Base-by-base conservation (phyloP, 2,113 vertebrate genomes). In the Phaethon lepturus region DNA sequence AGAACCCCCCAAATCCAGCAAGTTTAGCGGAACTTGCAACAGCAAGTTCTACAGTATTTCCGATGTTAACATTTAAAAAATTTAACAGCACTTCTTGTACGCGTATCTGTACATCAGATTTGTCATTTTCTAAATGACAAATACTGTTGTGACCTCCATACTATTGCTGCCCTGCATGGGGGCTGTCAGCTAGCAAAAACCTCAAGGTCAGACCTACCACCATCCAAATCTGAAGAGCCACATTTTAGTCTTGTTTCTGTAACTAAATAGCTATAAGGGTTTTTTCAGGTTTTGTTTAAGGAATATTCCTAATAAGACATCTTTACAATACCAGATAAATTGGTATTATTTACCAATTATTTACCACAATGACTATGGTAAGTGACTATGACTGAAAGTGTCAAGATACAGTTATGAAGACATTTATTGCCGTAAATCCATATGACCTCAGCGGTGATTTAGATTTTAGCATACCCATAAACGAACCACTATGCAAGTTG, bases 81-180 rank as follows among this genome's bases (percentile, higher is more conserved):
- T 11, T 11, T 24, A 44, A 18, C 2, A 18, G 42, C 6, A 23
- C 23, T 74, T 44, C n/a, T 44, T 40, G 59, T 7, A 52, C 1
- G 0, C 35, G 40, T 2, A 33, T 1, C 1, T 5, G 5, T 5
- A 16, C 24, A 22, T 23, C 10, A 11, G 45, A 72, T 31, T 9
- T 24, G 18, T 60, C 40, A 4, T 2, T 26, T 17, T 33, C 9
- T 33, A 66, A 38, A 24, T 12, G 44, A 58, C 52, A 52, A 26
- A 18, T 2, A 5, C 20, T 10, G 3, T 1, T 24, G 22, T 1
- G 2, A 5, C 3, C 18, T 35, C 33, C 38, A 16, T 3, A 4
- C 45, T 23, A 7, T 3, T 11, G 40, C 26, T 29, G 52, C 25
- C 63, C 23, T 23, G n/a, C 45, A 12, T 1, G 10, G 20, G 24